phyloP scores from a whole-genome alignment of 2,113 vertebrate species.

The Eulacestoma nigropectus region DNA sequence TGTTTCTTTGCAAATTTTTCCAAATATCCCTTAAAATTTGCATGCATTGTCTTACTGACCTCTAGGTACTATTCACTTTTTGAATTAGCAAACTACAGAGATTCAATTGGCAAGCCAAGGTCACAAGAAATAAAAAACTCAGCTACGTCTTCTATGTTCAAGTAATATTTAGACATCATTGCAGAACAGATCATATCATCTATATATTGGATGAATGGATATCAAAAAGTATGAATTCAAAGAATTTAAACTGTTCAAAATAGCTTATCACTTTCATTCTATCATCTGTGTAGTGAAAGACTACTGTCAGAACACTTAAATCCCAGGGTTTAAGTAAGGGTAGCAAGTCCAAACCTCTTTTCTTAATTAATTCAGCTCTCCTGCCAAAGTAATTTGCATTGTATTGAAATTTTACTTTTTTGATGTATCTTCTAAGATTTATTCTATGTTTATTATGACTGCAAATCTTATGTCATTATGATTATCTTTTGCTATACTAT shows the following conservation, averaged over 20 bases:
- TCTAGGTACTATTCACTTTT: neutral
- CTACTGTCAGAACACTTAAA: neutral
- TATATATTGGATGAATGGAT: neutral
- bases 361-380: slow-evolving; percentile 27
- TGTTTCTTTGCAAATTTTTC: neutral
- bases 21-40: neutral
- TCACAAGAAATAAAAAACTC: neutral
- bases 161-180: neutral
- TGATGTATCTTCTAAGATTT: slow-evolving; percentile 44
- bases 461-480: neutral
- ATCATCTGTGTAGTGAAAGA: neutral
- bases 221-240: neutral
- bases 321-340: too few relatives aligned
- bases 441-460: neutral
- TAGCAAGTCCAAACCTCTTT: neutral
- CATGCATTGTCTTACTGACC: neutral
- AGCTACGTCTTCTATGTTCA: neutral
- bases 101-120: neutral
- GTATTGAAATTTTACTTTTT: slow-evolving; percentile 40
- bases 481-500: neutral
- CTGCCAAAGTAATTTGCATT: slow-evolving; percentile 10
- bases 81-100: neutral
- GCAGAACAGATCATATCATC: neutral
- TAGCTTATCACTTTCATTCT: neutral
- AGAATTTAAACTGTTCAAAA: neutral